Conservation (phyloP, 2,113 vertebrate genomes). For the mouse (Mus musculus) region GRCm39 chr5:12888501-12889000, state of each 20-base stretch:
- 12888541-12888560: constrained; percentile 51
- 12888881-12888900: neutral
- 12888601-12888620: neutral
- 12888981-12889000: neutral
- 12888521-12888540: constrained; percentile 38
- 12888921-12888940: neutral
- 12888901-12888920: neutral
- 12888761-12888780: no score
- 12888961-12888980: neutral
- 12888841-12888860: neutral
- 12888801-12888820: neutral
- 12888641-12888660: constrained; percentile 10
- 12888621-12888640: neutral
- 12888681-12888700: neutral
- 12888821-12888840: neutral
- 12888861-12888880: neutral
- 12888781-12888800: neutral
- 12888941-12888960: neutral
- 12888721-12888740: neutral
- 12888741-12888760: no score
- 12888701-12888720: neutral
- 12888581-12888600: neutral
- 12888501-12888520: constrained; percentile 63
- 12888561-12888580: constrained; percentile 42
- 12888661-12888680: neutral